Evolutionary conservation across 2,113 vertebrate species (phyloP).

Genomic region (Chloropsis hardwickii): DNA sequence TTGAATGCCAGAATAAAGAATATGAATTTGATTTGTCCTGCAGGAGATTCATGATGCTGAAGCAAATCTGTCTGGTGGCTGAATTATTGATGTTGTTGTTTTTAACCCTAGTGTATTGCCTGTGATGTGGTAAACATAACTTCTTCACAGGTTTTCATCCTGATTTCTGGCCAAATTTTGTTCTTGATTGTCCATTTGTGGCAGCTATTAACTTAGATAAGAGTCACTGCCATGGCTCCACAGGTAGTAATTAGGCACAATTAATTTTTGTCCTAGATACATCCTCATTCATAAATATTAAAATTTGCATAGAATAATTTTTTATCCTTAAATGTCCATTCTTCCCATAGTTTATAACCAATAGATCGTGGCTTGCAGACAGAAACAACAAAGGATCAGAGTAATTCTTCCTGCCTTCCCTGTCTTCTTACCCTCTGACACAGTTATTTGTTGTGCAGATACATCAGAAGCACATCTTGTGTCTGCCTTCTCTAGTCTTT

Average conservation of each 20-base stretch:
- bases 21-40: not conserved
- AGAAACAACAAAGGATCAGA: not conserved
- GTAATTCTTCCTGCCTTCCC: not conserved
- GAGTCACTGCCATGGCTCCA: not conserved
- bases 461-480: not conserved
- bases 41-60: not conserved
- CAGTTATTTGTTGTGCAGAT: not conserved
- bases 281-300: not conserved
- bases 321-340: constrained; percentile 2
- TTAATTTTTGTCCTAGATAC: constrained; percentile 15
- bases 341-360: not conserved
- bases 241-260: not conserved
- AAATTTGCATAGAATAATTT: not conserved
- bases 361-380: not conserved
- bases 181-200: not conserved
- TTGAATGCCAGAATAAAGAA: not conserved
- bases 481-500: not conserved
- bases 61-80: not conserved
- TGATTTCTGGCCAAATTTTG: not conserved
- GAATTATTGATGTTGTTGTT: constrained; percentile 54
- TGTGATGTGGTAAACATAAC: not conserved
- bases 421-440: not conserved
- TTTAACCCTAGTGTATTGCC: not conserved
- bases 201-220: not conserved
- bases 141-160: not conserved